These are phyloP conservation scores for Adelges cooleyi DNA, from an alignment of 1,140 invertebrate species.

Conservation along the genomic window DNA sequence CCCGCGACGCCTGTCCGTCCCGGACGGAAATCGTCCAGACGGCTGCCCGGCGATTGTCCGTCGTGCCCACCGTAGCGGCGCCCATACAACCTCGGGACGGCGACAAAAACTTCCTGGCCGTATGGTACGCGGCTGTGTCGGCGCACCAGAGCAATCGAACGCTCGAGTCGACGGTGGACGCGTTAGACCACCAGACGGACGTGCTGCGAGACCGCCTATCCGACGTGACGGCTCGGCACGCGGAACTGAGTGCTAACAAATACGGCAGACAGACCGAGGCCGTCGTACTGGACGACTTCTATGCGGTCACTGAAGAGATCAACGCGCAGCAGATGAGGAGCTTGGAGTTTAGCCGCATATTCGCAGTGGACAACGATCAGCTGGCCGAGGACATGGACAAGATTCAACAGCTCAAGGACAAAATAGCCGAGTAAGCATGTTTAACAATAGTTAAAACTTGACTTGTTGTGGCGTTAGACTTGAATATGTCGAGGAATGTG, in stretches of 20 bases:
- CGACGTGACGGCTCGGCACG: background rate
- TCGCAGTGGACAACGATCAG: background rate
- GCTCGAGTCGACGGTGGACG: background rate
- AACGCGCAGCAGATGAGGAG: background rate
- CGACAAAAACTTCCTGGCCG: background rate
- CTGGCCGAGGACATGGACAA: background rate
- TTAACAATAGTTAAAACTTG: too few species aligned
- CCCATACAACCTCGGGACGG: background rate
- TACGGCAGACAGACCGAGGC: background rate
- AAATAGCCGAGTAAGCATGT: background rate
- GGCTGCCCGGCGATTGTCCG: background rate
- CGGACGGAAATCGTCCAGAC: background rate
- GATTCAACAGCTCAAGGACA: background rate
- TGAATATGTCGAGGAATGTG: too few species aligned
- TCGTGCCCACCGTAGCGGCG: background rate
- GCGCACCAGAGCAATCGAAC: background rate
- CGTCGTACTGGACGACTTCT: background rate
- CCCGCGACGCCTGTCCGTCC: background rate
- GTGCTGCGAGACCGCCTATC: background rate
- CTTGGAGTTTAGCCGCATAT: background rate
- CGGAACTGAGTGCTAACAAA: background rate
- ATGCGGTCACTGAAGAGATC: conserved; percentile 5
- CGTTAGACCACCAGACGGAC: background rate
- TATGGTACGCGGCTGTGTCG: background rate
- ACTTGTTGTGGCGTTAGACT: too few species aligned